Percentiles rank a stretch among this genome's conserved stretches.
These are phyloP conservation scores for Tetanocera ferruginea DNA, from an alignment of 2,888 invertebrate species.

Conservation along the genomic window DNA sequence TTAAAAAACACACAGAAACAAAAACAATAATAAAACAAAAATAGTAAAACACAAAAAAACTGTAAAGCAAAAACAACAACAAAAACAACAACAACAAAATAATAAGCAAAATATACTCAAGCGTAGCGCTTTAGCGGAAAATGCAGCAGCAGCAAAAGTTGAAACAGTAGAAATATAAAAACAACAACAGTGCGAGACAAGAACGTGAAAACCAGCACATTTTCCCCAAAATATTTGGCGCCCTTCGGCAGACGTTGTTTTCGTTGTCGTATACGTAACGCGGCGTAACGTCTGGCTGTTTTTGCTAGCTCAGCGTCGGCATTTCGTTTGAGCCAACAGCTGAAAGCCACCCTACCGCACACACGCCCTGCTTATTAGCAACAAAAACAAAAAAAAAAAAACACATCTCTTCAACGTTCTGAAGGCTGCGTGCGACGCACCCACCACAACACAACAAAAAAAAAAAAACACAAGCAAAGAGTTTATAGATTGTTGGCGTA, in stretches of 20 bases:
- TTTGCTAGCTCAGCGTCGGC: neutral
- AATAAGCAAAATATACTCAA: neutral
- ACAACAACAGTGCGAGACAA: neutral
- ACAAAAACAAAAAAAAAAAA: neutral
- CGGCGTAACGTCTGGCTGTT: neutral
- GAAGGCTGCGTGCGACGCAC: constrained; percentile 25
- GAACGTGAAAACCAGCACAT: neutral
- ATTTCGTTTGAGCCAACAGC: constrained; percentile 3
- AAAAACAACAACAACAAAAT: constrained; percentile 28
- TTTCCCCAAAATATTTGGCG: neutral
- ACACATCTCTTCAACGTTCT: constrained; percentile 5
- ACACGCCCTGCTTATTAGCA: neutral
- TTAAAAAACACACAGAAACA: constrained; percentile 31
- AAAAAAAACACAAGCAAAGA: neutral
- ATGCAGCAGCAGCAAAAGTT: neutral
- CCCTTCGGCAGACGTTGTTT: neutral
- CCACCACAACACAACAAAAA: constrained; percentile 23
- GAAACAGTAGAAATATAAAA: neutral
- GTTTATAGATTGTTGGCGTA: neutral
- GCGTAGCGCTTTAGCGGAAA: constrained; percentile 2
- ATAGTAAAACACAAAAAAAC: constrained; percentile 11
- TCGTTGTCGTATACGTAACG: constrained; percentile 8
- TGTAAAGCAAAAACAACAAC: constrained; percentile 30
- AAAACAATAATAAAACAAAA: constrained; percentile 35
- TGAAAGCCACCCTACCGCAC: neutral